Evolutionary conservation across 2,888 invertebrate genomes (phyloP), one percentile per base, ranked within the genome.

Genomic region (Tethea ocularis): DNA sequence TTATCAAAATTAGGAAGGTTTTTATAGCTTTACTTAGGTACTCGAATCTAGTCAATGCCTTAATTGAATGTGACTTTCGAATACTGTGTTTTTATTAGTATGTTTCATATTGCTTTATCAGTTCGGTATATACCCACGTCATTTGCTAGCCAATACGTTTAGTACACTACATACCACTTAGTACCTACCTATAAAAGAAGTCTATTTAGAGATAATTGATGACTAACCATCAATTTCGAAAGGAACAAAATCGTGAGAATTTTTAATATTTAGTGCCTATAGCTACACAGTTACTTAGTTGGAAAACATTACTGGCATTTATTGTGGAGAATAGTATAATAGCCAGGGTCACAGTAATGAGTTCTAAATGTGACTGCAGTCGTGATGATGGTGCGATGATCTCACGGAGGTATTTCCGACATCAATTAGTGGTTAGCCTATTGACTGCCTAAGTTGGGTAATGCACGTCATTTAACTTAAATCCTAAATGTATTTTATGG

Each of bases 291-390:
- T 46, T 46, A 20, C 10, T 20, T 20, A 46, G 46, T 46, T 20
- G 20, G 46, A 46, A 41, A 46, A 46, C 46, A 46, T 46, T 46
- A 46, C 46, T 46, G 46, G 46, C 46, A 10, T 46, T 46, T 46
- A 46, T 17, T 46, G 46, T 46, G 46, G n/a, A 46, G 46, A 46
- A 20, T 46, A 46, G 46, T 17, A 46, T 46, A 46, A 46, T 46
- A 46, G 46, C 54, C 33, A 54, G 33, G 33, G 33, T 33, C 41
- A 2, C 59, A 6, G 20, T 72, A 74, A 71, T 71, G 69, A 67
- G 60, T 72, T 72, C 61, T 65, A 68, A 72, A 72, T 69, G 74
- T 54, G 38, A 46, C 57, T 33, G 57, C 52, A 63, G 51, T 38
- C 57, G 58, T 52, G 26, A 23, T 33, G 24, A 11, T 15, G 57